These are phyloP conservation scores for Parnassius smintheus DNA, from an alignment of 2,888 invertebrate genomes.

Conservation along the genomic window DNA sequence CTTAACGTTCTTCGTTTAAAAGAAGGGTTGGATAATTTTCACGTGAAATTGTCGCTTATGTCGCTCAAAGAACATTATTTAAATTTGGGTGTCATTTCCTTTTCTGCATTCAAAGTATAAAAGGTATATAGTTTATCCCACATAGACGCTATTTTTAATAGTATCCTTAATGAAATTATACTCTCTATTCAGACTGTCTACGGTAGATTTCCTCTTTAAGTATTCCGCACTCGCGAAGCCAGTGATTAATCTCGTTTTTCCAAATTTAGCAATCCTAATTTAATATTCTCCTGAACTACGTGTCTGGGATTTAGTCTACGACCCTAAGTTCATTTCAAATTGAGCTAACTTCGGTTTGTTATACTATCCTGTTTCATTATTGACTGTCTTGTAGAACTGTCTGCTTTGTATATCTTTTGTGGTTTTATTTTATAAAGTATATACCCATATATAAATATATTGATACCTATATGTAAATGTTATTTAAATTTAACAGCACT, in stretches of 20 bases:
- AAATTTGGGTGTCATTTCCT: neutral
- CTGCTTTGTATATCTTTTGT: neutral
- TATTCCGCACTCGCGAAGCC: slow-evolving; percentile 20
- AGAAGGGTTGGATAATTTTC: no score
- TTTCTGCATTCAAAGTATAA: neutral
- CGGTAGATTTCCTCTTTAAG: slow-evolving; percentile 18
- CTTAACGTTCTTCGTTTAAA: no score
- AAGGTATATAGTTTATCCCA: no score
- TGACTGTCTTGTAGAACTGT: slow-evolving; percentile 7
- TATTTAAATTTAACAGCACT: no score
- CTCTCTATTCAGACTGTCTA: slow-evolving; percentile 19
- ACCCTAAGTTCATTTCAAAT: slow-evolving; percentile 13
- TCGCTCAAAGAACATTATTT: neutral
- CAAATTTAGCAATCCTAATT: slow-evolving; percentile 29
- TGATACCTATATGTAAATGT: no score
- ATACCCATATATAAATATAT: no score
- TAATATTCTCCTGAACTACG: slow-evolving; percentile 27
- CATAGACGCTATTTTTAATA: neutral
- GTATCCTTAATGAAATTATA: slow-evolving; percentile 10
- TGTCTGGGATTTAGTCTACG: slow-evolving; percentile 24
- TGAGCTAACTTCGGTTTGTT: slow-evolving; percentile 26
- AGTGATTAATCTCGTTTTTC: slow-evolving; percentile 28
- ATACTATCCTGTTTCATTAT: slow-evolving; percentile 25
- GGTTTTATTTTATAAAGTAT: neutral
- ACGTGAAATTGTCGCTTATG: no score